These are phyloP conservation scores for Menidia beryllina DNA, from an alignment of 2,113 vertebrate genomes.

Conservation along the genomic window DNA sequence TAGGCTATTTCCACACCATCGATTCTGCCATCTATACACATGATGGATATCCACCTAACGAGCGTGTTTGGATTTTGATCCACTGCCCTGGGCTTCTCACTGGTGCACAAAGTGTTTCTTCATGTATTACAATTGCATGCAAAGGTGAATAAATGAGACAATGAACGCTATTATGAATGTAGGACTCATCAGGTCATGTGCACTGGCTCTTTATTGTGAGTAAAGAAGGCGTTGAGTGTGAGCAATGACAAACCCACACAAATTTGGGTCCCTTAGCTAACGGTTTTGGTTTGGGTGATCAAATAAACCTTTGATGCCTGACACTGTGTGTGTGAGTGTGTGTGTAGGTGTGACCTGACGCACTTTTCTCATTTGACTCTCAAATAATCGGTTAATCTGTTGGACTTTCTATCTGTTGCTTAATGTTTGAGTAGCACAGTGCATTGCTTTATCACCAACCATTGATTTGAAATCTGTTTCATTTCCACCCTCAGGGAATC, in stretches of 20 bases:
- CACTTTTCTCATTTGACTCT: constrained; percentile 17
- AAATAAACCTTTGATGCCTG: constrained; percentile 1
- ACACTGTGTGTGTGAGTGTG: background rate
- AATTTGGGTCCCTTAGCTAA: background rate
- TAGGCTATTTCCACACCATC: constrained; percentile 86
- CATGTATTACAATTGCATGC: constrained; percentile 44
- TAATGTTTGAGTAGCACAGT: constrained; percentile 62
- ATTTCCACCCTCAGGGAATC: constrained; percentile 80
- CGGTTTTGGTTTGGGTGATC: constrained; percentile 11
- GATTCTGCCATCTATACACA: constrained; percentile 86
- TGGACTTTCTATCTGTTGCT: constrained; percentile 60
- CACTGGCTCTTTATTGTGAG: too few relatives aligned
- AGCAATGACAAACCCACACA: too few relatives aligned
- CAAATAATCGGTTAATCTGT: constrained; percentile 67
- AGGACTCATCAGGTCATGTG: constrained; percentile 15
- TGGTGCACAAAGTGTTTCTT: constrained; percentile 40
- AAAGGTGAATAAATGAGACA: constrained; percentile 43
- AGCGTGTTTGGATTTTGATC: constrained; percentile 72
- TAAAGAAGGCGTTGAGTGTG: too few relatives aligned
- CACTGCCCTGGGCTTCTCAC: constrained; percentile 45
- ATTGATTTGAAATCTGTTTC: constrained; percentile 83
- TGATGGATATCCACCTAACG: constrained; percentile 82
- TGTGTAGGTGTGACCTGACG: constrained; percentile 17
- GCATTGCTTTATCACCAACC: constrained; percentile 74
- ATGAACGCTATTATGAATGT: constrained; percentile 27